These are phyloP conservation scores for Liodrosophila aerea DNA, from an alignment of 2,888 invertebrate genomes.

Conservation along the genomic window DNA sequence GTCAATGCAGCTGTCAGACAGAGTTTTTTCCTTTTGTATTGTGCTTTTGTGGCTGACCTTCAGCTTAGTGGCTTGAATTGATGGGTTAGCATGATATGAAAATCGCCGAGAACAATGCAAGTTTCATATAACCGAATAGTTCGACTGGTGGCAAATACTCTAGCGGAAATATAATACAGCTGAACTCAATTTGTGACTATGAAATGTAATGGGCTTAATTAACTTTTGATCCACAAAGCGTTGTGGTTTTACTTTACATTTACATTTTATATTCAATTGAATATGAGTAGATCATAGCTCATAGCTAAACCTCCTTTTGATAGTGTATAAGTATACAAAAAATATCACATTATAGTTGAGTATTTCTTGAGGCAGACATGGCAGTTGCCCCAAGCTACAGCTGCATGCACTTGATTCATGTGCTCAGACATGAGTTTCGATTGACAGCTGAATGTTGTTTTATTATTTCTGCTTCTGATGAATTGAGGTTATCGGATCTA, in stretches of 20 bases:
- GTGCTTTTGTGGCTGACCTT: slow-evolving; percentile 36
- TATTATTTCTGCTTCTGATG: slow-evolving; percentile 5
- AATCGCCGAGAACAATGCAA: slow-evolving; percentile 18
- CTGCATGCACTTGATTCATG: slow-evolving; percentile 47
- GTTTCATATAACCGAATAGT: slow-evolving; percentile 3
- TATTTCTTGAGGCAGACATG: slow-evolving; percentile 1
- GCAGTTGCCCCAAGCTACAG: slow-evolving; percentile 13
- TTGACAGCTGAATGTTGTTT: slow-evolving; percentile 19
- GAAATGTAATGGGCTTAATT: no score
- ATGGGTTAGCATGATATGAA: slow-evolving; percentile 18
- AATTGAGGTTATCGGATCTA: slow-evolving; percentile 44
- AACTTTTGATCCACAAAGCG: no score
- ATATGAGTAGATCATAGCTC: no score
- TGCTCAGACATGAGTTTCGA: slow-evolving; percentile 11
- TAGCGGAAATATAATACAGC: no score
- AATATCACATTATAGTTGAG: slow-evolving; percentile 11
- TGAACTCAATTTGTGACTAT: no score
- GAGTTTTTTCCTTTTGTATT: slow-evolving; percentile 2
- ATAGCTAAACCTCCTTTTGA: no score
- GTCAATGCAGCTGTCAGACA: slow-evolving; percentile 42
- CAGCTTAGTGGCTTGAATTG: slow-evolving; percentile 8
- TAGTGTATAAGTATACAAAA: slow-evolving; percentile 11
- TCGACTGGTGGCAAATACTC: background rate
- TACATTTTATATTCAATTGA: no score
- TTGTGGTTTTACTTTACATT: no score